Base-by-base conservation (phyloP, 2,888 invertebrate species). In the Laothoe populi region DNA sequence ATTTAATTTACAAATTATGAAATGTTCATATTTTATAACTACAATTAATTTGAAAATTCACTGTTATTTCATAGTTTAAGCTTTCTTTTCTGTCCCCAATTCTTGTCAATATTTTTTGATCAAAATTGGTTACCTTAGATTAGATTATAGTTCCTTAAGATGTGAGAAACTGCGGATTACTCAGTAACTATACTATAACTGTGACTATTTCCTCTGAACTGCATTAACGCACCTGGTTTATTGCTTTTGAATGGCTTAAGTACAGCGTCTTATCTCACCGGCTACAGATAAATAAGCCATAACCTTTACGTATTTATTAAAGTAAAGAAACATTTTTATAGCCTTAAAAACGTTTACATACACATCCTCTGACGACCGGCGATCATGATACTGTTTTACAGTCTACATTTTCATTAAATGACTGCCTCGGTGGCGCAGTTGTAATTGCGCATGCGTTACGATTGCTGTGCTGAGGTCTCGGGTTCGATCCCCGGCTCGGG, bases 301-400 rank as follows among this genome's bases (percentile, higher is more conserved):
- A 19, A 53, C 35, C 35, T 53, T 35, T 49, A 49, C 49, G 31
- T 49, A 26, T 53, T 53, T 53, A 53, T 35, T 53, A 53, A 35
- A 53, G 31, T 53, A 16, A 53, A 53, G 26, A 49, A 53, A 31
- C 31, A 19, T 31, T 31, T 53, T 53, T 53, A 53, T 31, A 19
- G 35, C 31, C 53, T 26, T 49, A 49, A 49, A 49, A 46, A 3
- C 46, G 48, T 48, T 48, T 48, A 48, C 23, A 48, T 24, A 35
- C 35, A 11, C 10, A 19, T 53, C 53, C 23, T 46, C 53, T 53
- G 35, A 4, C 31, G 7, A 31, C 31, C 35, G 53, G 11, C 19
- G 35, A 19, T 4, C 35, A 53, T 26, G 1, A 24, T 8, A 49
- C 16, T 26, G n/a, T 26, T 4, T 26, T 26, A n/a, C n/a, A 35